Conservation (phyloP, 1,140 invertebrate species). For the Aphelenchoides fujianensis region DNA sequence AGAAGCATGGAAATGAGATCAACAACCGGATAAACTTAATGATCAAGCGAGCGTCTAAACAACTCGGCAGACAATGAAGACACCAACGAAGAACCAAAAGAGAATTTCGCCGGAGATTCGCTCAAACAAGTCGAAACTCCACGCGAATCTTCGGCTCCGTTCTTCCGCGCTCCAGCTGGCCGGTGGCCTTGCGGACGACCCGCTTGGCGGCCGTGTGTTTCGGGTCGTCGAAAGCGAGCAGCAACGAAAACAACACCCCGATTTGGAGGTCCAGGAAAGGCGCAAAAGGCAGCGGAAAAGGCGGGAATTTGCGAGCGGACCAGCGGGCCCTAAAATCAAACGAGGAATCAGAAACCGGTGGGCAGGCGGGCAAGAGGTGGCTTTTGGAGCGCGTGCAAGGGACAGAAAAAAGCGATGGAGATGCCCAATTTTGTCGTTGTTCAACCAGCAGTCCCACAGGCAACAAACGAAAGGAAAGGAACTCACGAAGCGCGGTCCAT, state of each 20-base stretch:
- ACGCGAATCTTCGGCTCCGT: no score
- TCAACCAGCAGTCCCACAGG: not conserved
- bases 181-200: no score
- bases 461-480: no score
- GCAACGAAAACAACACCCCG: not conserved
- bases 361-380: not conserved
- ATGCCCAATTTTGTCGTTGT: not conserved
- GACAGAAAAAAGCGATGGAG: no score
- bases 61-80: not conserved
- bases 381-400: not conserved
- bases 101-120: not conserved
- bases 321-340: not conserved
- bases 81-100: not conserved
- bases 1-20: no score
- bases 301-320: not conserved
- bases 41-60: not conserved
- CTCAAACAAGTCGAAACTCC: not conserved
- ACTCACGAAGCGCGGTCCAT: conserved; percentile 80
- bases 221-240: not conserved
- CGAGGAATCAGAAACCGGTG: not conserved
- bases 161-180: no score
- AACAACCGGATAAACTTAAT: no score
- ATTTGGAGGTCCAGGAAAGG: not conserved
- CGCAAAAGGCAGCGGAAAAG: not conserved
- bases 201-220: no score